Evolutionary conservation across 1,140 invertebrate species (phyloP).

Genomic region (Cecropterus lyciades): DNA sequence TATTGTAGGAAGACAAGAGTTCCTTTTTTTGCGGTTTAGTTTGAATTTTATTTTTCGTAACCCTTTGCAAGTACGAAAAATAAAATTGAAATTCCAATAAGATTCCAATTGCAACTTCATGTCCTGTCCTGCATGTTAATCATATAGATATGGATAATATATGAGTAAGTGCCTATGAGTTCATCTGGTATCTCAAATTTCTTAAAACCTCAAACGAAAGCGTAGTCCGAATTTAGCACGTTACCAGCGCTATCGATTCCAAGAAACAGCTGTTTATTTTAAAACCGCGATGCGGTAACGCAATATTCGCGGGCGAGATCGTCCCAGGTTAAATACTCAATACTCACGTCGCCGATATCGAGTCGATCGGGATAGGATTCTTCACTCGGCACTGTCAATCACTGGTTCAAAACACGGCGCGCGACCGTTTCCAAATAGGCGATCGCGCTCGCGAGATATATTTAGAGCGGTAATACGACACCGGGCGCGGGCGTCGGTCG

Average conservation of each 20-base stretch:
- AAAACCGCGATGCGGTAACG: constrained; percentile 71
- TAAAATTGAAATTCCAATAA: too few species aligned
- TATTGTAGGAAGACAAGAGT: too few species aligned
- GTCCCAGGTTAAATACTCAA: constrained; percentile 45
- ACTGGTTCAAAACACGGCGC: constrained; percentile 81
- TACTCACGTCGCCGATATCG: constrained; percentile 68
- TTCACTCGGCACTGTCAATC: constrained; percentile 82
- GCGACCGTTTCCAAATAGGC: constrained; percentile 80
- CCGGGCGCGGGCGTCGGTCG: constrained; percentile 71
- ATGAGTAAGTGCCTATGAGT: neutral
- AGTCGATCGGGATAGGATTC: constrained; percentile 58
- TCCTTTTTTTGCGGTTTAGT: too few species aligned
- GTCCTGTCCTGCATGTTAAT: too few species aligned
- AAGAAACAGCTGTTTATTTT: constrained; percentile 80
- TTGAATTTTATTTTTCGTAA: too few species aligned
- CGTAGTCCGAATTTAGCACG: constrained; percentile 72
- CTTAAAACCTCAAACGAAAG: constrained; percentile 47
- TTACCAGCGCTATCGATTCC: constrained; percentile 70
- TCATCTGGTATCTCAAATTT: constrained; percentile 57
- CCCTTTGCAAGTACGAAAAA: too few species aligned
- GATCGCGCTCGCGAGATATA: constrained; percentile 79
- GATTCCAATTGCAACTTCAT: too few species aligned
- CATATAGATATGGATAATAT: too few species aligned
- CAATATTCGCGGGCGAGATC: constrained; percentile 49
- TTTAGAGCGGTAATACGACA: constrained; percentile 83